Conservation (phyloP, 2,797 vertebrate genomes). For the Bradypodion ventrale region DNA sequence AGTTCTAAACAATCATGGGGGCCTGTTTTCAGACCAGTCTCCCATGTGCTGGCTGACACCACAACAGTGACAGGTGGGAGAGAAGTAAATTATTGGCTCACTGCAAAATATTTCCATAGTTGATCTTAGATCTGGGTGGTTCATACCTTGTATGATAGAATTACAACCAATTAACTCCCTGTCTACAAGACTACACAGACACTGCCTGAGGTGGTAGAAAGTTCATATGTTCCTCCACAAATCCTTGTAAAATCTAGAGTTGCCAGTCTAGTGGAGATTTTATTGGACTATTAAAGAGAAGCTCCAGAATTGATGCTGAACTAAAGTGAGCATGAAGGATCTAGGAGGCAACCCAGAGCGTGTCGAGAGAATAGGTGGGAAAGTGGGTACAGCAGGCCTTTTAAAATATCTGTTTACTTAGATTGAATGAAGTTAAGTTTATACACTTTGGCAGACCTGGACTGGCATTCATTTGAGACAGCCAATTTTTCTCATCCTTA, state of each 20-base stretch:
- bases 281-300: background rate
- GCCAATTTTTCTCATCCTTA: conserved; percentile 8
- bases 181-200: background rate
- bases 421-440: background rate
- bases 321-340: background rate
- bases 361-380: background rate
- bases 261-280: background rate
- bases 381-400: background rate
- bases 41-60: no score
- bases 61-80: background rate
- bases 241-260: conserved; percentile 1
- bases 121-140: background rate
- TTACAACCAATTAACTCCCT: background rate
- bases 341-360: background rate
- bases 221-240: background rate
- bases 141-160: background rate
- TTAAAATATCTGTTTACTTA: conserved; percentile 27
- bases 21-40: no score
- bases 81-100: background rate
- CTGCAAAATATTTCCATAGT: background rate
- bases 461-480: background rate
- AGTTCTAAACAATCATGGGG: no score
- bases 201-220: background rate
- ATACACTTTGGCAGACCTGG: background rate
- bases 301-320: background rate